These are phyloP conservation scores for Neopelma chrysocephalum DNA, from an alignment of 2,797 vertebrate species.

Conservation along the genomic window DNA sequence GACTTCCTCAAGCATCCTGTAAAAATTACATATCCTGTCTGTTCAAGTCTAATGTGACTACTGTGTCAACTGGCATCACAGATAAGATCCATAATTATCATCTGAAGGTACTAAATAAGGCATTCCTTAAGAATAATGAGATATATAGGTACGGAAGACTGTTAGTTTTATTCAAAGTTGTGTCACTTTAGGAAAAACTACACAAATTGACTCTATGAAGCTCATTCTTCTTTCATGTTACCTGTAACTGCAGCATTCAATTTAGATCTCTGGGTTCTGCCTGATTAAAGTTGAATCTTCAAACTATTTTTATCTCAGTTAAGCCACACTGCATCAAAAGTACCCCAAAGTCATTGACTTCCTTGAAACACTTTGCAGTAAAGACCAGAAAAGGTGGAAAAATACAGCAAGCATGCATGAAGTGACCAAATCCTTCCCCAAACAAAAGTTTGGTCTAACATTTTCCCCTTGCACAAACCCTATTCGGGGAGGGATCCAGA, in stretches of 20 bases:
- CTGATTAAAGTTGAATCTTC: background rate
- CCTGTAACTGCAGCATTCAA: background rate
- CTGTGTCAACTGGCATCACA: background rate
- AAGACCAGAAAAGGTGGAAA: background rate
- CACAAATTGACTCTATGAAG: background rate
- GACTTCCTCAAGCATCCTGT: background rate
- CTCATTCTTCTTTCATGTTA: background rate
- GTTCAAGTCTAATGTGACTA: background rate
- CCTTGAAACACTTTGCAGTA: background rate
- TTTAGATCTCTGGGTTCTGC: background rate
- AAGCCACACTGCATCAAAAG: background rate
- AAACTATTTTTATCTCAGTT: background rate
- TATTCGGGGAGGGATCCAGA: background rate
- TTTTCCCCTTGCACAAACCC: background rate
- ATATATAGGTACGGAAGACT: background rate
- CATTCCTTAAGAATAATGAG: background rate
- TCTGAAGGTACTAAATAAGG: background rate
- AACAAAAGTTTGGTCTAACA: fast-evolving
- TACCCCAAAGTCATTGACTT: background rate
- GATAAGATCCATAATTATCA: background rate
- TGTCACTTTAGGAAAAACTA: background rate
- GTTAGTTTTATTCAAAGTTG: background rate
- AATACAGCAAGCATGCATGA: background rate
- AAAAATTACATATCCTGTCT: background rate
- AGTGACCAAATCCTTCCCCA: background rate